Conservation (phyloP, 2,113 vertebrate genomes). For the Pseudolaguvia tuberculata region DNA sequence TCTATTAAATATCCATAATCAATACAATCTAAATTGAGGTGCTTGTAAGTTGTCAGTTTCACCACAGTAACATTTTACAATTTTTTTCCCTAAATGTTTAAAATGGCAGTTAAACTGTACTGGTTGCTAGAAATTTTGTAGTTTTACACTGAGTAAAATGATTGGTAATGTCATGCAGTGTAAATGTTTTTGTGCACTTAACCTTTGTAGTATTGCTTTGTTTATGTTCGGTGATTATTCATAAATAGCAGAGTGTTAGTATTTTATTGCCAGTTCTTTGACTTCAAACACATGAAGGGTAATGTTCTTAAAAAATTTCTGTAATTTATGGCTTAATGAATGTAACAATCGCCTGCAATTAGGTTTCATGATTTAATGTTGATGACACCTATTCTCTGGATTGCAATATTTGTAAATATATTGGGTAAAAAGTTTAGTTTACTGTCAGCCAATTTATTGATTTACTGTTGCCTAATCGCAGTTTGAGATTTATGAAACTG, state of each 20-base stretch:
- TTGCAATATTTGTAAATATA: background rate
- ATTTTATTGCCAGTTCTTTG: background rate
- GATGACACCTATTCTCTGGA: no score
- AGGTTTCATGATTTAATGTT: background rate
- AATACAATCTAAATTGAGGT: background rate
- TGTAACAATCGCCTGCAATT: background rate
- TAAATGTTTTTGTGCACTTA: background rate
- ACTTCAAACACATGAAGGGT: background rate
- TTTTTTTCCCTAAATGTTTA: background rate
- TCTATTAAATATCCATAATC: background rate
- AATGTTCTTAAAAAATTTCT: background rate
- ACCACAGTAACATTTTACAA: constrained; percentile 6
- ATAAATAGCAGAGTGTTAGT: background rate
- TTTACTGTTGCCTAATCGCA: background rate
- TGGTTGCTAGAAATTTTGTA: no score
- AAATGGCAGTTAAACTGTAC: constrained; percentile 13
- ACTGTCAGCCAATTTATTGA: background rate
- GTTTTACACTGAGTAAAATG: constrained; percentile 29
- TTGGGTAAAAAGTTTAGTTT: background rate
- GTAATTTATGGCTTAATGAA: background rate
- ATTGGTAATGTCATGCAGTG: background rate
- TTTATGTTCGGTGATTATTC: no score
- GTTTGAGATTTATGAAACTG: background rate
- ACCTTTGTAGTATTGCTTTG: background rate
- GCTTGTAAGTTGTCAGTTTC: background rate